Base-by-base conservation (phyloP, 2,797 vertebrate species). In the Pygocentrus nattereri region DNA sequence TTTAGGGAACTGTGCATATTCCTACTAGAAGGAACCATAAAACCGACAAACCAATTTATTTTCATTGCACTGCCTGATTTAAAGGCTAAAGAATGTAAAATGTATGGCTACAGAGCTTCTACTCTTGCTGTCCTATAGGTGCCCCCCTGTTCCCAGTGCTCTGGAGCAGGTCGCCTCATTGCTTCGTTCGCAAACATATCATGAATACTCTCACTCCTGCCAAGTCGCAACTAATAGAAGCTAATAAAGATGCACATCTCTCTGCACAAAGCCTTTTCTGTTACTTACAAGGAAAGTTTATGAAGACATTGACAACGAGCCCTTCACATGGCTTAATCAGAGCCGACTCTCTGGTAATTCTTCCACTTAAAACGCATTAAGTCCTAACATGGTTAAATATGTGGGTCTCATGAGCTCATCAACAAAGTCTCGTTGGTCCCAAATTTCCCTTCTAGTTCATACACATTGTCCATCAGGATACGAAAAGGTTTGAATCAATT, bases 301-400 rank as follows among this genome's bases (percentile, higher is more conserved):
- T 79, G 44, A 34, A 75, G 58, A 54, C 54, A 77, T 54, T 71
- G 31, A 81, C 59, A 86, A 64, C 31, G 13, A 27, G 8, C 58
- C 79, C 71, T 81, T 82, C 47, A 62, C 21, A 69, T 13, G 31
- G 34, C n/a, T 58, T 71, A 80, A 80, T 78, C 64, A 56, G 69
- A 65, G 31, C 52, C 65, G 30, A 79, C 52, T 62, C 34, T 30
- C 25, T 67, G 76, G 54, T 78, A 61, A 68, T 85, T 82, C 56
- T 19, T 56, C 44, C 27, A 31, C 34, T 38, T 82, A 31, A 79
- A 74, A 82, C 61, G 5, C 34, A 74, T 77, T 76, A 38, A 15
- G 19, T 13, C 54, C 5, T 74, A 54, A 72, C 58, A 67, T 8
- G 34, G 47, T 74, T 75, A 82, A 52, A 78, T 62, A 0, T 65